phyloP scores from a whole-genome alignment of 2,888 invertebrate genomes.

The Carcina quercana region DNA sequence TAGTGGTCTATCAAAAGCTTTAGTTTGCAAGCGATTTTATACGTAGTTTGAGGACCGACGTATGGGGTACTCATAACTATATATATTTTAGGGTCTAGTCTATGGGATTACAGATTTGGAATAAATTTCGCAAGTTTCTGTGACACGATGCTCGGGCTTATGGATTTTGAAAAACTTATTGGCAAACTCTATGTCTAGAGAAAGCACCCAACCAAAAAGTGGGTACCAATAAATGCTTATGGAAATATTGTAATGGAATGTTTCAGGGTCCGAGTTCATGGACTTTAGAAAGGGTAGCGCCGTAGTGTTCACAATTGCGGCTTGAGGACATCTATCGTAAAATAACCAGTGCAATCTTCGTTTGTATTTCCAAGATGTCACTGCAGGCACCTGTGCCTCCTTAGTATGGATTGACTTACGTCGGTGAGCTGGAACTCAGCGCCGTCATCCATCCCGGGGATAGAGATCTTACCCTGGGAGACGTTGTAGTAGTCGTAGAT shows the following conservation, averaged over 20 bases:
- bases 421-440: conserved; percentile 93
- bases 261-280: conserved; percentile 2
- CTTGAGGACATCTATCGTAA: too few relatives aligned
- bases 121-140: too few relatives aligned
- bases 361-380: conserved; percentile 3
- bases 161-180: too few relatives aligned
- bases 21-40: conserved; percentile 23
- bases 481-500: conserved; percentile 95
- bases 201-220: too few relatives aligned
- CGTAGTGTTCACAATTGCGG: too few relatives aligned
- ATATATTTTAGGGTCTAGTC: conserved; percentile 23
- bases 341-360: not conserved
- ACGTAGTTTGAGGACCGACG: too few relatives aligned
- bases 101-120: conserved; percentile 21
- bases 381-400: not conserved
- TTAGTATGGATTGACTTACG: conserved; percentile 78
- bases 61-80: too few relatives aligned
- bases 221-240: too few relatives aligned
- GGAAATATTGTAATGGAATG: too few relatives aligned
- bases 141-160: too few relatives aligned
- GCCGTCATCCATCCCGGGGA: conserved; percentile 95
- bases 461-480: conserved; percentile 96
- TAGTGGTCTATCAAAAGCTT: conserved; percentile 18
- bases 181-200: too few relatives aligned
- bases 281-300: conserved; percentile 1